Base-by-base conservation (phyloP, 2,113 vertebrate genomes). In the Lonchura striata region DNA sequence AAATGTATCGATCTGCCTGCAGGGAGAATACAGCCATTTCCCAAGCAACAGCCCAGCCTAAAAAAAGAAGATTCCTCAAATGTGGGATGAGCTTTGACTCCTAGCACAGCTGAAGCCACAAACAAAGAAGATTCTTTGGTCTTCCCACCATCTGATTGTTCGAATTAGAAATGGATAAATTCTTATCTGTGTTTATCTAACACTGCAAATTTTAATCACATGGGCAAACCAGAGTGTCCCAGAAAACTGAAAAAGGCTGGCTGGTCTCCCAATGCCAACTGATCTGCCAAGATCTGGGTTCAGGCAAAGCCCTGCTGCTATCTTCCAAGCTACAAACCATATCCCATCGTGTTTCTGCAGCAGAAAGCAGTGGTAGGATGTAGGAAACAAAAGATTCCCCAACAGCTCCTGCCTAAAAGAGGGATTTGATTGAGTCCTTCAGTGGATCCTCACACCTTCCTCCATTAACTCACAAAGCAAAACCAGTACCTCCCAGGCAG, bases 1-100 rank as follows among this genome's bases (percentile, higher is more conserved):
- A 93, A 92, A 91, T 70, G 56, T 95, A 94, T 96, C 0, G 86
- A 92, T 96, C 95, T 88, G 92, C 86, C 85, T 87, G 86, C 69
- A 86, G 88, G 86, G 83, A 96, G 65, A 68, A 60, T n/a, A 90
- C 75, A 83, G 76, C 31, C 57, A 57, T 90, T 88, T 92, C 88
- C 92, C 59, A 84, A 75, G 85, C 56, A 93, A 54, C 79, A 90
- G 60, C 33, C 19, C 46, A 86, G 87, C 37, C 83, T 63, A 71
- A 82, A 86, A 90, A 76, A 54, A 46, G 20, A 65, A 65, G 35
- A 39, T 68, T 88, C 76, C 87, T 75, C 39, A 83, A 66, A 37
- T 37, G 31, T 56, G 57, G 71, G 52, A 56, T 3, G 1, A 90
- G 52, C 33, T 30, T 30, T 44, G 54, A 22, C 47, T 88, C 60